Evolutionary conservation across 2,888 invertebrate species (phyloP).

Genomic region (Polia nebulosa): DNA sequence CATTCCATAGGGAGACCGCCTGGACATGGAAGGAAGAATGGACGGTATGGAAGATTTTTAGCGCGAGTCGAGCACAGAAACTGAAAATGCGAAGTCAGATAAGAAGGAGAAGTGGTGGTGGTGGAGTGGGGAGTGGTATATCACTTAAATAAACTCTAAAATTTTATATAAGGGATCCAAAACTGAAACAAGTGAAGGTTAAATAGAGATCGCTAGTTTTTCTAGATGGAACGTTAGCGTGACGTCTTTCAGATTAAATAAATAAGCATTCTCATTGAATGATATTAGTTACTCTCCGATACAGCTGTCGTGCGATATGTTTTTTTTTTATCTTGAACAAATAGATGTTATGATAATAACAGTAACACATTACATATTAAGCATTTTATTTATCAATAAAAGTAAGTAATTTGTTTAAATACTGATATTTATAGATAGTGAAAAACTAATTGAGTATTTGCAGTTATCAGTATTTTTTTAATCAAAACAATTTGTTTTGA

Average conservation of each 20-base stretch:
- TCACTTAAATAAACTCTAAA: too few species aligned
- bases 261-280: constrained; percentile 7
- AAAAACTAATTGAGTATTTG: constrained; percentile 14
- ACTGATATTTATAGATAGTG: neutral
- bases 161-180: too few species aligned
- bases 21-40: too few species aligned
- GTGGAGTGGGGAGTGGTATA: too few species aligned
- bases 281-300: neutral
- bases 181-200: neutral
- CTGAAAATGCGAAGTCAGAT: too few species aligned
- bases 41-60: too few species aligned
- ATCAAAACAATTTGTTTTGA: neutral
- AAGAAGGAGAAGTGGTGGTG: too few species aligned
- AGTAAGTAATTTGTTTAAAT: constrained; percentile 8
- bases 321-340: constrained; percentile 11
- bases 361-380: neutral
- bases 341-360: constrained; percentile 18
- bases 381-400: constrained; percentile 10
- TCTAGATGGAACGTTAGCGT: constrained; percentile 15
- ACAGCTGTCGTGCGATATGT: constrained; percentile 27
- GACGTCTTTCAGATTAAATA: constrained; percentile 12
- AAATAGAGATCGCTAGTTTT: neutral
- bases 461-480: neutral
- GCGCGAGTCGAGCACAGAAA: too few species aligned
- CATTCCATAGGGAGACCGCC: too few species aligned